Evolutionary conservation across 2,113 vertebrate genomes (phyloP).

Genomic region (Hemibagrus wyckioides): DNA sequence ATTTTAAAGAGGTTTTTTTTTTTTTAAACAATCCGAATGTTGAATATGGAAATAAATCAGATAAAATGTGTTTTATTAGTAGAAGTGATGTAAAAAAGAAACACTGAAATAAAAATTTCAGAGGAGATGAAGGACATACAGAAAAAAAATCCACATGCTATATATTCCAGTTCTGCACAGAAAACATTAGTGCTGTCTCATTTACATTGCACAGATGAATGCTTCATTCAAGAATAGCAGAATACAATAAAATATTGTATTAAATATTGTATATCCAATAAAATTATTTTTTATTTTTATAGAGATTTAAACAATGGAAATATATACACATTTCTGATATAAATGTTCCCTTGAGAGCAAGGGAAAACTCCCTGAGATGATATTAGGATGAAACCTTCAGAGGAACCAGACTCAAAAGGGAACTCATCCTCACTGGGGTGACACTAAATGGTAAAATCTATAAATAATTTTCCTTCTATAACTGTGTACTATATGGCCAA

Average conservation of each 20-base stretch:
- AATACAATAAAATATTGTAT: not conserved
- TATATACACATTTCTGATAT: no score
- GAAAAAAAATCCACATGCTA: not conserved
- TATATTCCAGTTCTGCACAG: not conserved
- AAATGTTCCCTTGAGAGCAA: no score
- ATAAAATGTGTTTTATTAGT: not conserved
- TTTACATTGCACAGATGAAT: not conserved
- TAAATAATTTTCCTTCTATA: no score
- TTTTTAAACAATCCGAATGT: not conserved
- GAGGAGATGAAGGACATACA: constrained; percentile 3
- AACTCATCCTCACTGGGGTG: no score
- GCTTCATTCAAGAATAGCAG: not conserved
- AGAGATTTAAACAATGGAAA: no score
- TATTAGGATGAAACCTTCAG: no score
- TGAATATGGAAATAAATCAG: not conserved
- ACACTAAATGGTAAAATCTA: no score
- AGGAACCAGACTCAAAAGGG: no score
- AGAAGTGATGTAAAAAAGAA: not conserved
- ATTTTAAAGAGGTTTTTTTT: not conserved
- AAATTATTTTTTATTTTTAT: no score
- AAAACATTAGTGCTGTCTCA: not conserved
- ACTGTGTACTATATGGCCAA: no score
- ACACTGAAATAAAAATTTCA: not conserved
- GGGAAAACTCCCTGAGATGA: no score
- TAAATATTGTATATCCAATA: no score